A percentile compares a stretch with the other conserved stretches of the same genome.
Evolutionary conservation across 2,797 vertebrate genomes (phyloP).

Genomic region (Oryzias sinensis): DNA sequence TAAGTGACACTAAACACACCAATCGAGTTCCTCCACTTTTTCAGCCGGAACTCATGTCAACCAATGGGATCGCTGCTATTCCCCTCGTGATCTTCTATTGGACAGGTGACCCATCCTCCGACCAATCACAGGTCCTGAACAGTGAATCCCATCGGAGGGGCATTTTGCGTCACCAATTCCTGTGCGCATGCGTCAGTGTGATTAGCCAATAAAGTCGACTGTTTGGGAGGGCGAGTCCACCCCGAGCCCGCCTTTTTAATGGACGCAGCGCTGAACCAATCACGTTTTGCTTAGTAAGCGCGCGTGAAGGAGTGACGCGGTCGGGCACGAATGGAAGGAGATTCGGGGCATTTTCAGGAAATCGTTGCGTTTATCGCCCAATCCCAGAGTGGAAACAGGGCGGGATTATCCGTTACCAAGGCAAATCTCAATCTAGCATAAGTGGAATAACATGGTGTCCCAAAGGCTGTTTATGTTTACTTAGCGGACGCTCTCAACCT

Average conservation of each 20-base stretch:
- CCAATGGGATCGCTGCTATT: constrained; percentile 43
- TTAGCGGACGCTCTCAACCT: constrained; percentile 51
- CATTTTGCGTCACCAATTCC: constrained; percentile 54
- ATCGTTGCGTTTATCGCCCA: constrained; percentile 36
- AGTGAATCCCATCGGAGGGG: constrained; percentile 43
- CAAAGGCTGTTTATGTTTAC: constrained; percentile 80
- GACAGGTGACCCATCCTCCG: constrained; percentile 7
- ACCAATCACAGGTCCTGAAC: constrained; percentile 44
- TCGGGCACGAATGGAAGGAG: constrained; percentile 32
- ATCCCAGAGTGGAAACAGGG: constrained; percentile 71
- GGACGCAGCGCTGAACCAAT: constrained; percentile 51
- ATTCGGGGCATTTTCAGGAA: not conserved
- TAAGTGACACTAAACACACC: constrained; percentile 55
- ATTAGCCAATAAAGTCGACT: constrained; percentile 57
- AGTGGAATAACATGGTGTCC: constrained; percentile 81
- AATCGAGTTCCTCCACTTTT: constrained; percentile 6
- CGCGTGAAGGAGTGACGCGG: constrained; percentile 40
- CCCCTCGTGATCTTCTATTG: constrained; percentile 21
- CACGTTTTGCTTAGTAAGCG: constrained; percentile 69
- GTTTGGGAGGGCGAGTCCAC: constrained; percentile 54
- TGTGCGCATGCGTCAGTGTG: constrained; percentile 48
- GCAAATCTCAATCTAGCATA: constrained; percentile 70
- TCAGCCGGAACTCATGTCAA: constrained; percentile 5
- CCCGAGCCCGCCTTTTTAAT: constrained; percentile 29
- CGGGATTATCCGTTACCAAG: constrained; percentile 75